Base-by-base conservation (phyloP, 1,140 invertebrate species). In the Tribolium castaneum region DNA sequence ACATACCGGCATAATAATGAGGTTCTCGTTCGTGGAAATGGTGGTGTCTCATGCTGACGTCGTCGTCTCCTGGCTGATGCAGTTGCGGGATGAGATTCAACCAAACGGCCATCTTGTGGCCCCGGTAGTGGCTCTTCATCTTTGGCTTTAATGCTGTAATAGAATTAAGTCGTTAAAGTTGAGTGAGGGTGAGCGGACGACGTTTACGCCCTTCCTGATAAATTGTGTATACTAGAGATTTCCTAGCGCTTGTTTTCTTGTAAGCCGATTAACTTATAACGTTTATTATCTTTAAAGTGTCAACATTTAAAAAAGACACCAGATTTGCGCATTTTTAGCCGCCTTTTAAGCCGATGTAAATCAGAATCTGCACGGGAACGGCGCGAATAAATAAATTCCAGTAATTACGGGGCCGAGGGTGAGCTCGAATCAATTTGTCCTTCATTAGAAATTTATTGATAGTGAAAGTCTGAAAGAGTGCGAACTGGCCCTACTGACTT, bases 81-180 rank as follows among this genome's bases (percentile, higher is more conserved):
- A 95, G 90, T 85, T 97, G 95, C 3, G 97, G 96, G 71, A 98
- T 93, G 22, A 98, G 90, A 84, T 96, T 94, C 71, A 96, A 87
- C 97, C 97, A 98, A 35, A 97, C 91, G n/a, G 95, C 95, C 90
- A 97, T 93, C 87, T 97, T 96, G 86, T 96, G 94, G 2, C 95
- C 95, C 9, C 96, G 90, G 86, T 97, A 98, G 87, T 97, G 96
- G 81, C 92, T 94, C 83, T 91, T 92, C 89, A 94, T 92, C 78
- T 92, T 91, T 1, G 92, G 89, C 81, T 94, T 93, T 30, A 89
- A 87, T 49, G 92, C 93, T 94, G 86, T 51, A 89, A 90, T 74
- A 78, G 73, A 80, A 80, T 62, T 74, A 77, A 74, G 62, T 70
- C 70, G 56, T 52, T 74, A 78, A 78, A 75, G 54, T 59, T 72